phyloP scores from a whole-genome alignment of 2,113 vertebrate species.

The Picathartes gymnocephalus region DNA sequence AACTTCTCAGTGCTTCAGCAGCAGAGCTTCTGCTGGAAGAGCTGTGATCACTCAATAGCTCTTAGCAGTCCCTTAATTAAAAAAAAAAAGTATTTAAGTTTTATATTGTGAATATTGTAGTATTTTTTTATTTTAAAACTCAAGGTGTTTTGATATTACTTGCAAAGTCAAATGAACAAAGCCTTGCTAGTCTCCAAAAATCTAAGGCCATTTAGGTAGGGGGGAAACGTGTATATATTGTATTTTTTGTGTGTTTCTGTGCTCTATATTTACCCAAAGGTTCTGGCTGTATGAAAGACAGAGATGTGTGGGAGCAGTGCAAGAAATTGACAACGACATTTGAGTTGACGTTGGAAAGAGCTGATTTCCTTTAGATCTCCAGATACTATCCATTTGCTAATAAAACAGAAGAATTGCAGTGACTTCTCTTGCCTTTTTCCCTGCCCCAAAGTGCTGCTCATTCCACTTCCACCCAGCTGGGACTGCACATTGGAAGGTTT shows the following conservation, averaged over 20 bases:
- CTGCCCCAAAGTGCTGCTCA: neutral
- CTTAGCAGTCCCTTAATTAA: neutral
- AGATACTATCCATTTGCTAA: constrained; percentile 24
- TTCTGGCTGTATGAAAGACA: neutral
- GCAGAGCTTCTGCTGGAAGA: constrained; percentile 13
- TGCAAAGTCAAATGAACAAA: constrained; percentile 39
- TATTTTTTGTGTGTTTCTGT: neutral
- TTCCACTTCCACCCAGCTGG: rapidly evolving
- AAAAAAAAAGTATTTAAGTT: constrained; percentile 41
- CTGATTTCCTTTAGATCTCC: constrained; percentile 9
- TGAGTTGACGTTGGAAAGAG: constrained; percentile 9
- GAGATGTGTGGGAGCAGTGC: neutral
- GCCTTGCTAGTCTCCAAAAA: neutral
- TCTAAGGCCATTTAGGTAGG: neutral
- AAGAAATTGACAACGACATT: neutral
- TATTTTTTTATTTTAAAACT: constrained; percentile 47
- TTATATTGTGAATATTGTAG: constrained; percentile 56
- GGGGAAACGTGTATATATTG: neutral
- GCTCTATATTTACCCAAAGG: constrained; percentile 11
- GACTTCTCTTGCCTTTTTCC: neutral
- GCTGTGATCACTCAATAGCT: constrained; percentile 10
- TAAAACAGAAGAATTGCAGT: neutral
- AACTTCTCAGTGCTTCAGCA: constrained; percentile 2
- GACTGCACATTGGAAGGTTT: neutral
- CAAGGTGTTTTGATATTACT: constrained; percentile 12